These are phyloP conservation scores for Ginglymostoma cirratum DNA, from an alignment of 2,113 vertebrate species.

Conservation along the genomic window DNA sequence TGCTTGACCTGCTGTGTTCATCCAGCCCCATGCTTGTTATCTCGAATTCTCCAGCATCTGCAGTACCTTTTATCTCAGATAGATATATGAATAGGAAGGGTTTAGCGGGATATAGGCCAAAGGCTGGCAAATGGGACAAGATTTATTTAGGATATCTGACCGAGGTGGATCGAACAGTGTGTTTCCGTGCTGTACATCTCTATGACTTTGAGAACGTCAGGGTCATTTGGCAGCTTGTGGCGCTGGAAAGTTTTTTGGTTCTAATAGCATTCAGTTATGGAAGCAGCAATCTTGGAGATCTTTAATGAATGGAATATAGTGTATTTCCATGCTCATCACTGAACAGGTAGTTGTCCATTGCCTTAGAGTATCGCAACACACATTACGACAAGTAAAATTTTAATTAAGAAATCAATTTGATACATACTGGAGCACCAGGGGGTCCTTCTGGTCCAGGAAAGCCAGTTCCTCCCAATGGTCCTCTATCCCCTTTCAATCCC, in stretches of 20 bases:
- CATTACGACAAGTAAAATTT: conserved; percentile 39
- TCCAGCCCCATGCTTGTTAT: too few species aligned
- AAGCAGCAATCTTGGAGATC: background rate
- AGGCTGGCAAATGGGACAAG: too few species aligned
- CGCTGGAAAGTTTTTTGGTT: background rate
- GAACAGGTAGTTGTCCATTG: background rate
- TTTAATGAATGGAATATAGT: background rate
- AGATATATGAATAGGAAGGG: too few species aligned
- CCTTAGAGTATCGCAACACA: conserved; percentile 36
- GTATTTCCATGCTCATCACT: background rate
- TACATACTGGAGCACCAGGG: conserved; percentile 76
- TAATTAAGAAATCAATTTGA: conserved; percentile 38
- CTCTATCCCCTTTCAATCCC: conserved; percentile 76
- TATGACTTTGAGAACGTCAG: too few species aligned
- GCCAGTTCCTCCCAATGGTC: conserved; percentile 84
- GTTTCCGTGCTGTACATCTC: too few species aligned
- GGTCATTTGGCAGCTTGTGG: too few species aligned
- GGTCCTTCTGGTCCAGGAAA: conserved; percentile 93
- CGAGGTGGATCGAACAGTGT: too few species aligned
- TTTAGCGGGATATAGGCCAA: too few species aligned
- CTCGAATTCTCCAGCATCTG: too few species aligned
- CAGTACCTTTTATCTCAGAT: too few species aligned
- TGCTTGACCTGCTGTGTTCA: too few species aligned
- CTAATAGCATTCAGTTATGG: background rate
- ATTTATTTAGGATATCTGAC: too few species aligned